Percentiles rank a stretch among this genome's conserved stretches.
Evolutionary conservation across 2,888 invertebrate genomes (phyloP).

Genomic region (Lasioglossum zephyrum): DNA sequence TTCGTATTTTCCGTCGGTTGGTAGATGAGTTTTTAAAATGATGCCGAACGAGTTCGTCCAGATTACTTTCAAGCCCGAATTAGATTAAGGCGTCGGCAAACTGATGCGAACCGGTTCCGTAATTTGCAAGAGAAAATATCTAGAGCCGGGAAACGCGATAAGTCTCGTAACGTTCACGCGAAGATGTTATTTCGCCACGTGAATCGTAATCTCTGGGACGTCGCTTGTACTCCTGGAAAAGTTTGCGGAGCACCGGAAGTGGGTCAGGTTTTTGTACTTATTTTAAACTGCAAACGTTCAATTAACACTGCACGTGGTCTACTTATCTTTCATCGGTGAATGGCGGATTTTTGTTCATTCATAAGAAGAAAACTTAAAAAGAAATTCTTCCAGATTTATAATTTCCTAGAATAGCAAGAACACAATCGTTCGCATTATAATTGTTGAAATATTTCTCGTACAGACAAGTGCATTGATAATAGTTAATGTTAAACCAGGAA

Average conservation of each 20-base stretch:
- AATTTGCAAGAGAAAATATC: conserved; percentile 45
- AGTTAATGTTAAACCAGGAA: no score
- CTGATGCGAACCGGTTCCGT: conserved; percentile 38
- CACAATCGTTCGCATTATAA: neutral
- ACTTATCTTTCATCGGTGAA: neutral
- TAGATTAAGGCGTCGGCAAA: conserved; percentile 58
- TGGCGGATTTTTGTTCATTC: neutral
- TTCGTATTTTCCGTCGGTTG: conserved; percentile 15
- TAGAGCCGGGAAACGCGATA: neutral
- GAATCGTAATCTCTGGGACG: conserved; percentile 13
- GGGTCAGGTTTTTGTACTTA: neutral
- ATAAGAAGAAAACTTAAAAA: neutral
- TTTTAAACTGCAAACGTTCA: neutral
- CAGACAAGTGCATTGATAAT: neutral
- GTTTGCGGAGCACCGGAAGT: neutral
- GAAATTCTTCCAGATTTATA: neutral
- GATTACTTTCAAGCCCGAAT: conserved; percentile 59
- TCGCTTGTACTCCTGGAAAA: neutral
- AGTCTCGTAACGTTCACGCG: conserved; percentile 6
- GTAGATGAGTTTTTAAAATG: conserved; percentile 57
- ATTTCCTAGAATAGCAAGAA: neutral
- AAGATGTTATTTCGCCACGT: conserved; percentile 17
- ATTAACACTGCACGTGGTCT: neutral
- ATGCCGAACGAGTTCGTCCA: conserved; percentile 41
- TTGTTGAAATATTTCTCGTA: neutral